These are phyloP conservation scores for Melanargia galathea DNA, from an alignment of 2,888 invertebrate genomes.

Conservation along the genomic window DNA sequence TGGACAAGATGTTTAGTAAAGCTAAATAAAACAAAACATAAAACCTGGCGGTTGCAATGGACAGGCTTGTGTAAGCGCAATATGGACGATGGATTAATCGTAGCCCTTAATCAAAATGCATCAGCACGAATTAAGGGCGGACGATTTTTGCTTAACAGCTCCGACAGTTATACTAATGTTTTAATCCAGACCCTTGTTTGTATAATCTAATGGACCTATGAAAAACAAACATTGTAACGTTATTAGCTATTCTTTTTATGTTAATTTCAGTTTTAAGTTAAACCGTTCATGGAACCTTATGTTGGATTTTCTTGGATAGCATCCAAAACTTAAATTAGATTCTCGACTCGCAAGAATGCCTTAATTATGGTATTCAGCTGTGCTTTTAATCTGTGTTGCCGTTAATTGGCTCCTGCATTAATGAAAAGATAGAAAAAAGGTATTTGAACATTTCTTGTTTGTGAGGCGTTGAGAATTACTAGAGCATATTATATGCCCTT, in stretches of 20 bases:
- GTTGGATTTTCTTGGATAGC: conserved; percentile 8
- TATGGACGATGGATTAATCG: conserved; percentile 47
- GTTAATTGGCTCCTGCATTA: not conserved
- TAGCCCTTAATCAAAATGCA: conserved; percentile 68
- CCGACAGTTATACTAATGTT: conserved; percentile 75
- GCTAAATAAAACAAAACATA: no score
- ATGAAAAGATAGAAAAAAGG: not conserved
- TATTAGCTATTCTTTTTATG: not conserved
- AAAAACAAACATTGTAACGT: conserved; percentile 24
- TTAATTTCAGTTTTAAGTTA: not conserved
- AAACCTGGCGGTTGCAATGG: conserved; percentile 6
- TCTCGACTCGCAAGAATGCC: conserved; percentile 8
- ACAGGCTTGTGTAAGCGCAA: conserved; percentile 15
- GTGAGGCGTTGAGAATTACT: not conserved
- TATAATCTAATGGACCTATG: conserved; percentile 45
- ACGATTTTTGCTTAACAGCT: conserved; percentile 63
- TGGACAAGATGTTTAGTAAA: no score
- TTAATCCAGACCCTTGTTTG: conserved; percentile 70
- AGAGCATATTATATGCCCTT: no score
- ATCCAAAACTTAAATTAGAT: conserved; percentile 14
- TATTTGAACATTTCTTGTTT: not conserved
- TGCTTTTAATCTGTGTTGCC: not conserved
- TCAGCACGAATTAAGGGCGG: conserved; percentile 64
- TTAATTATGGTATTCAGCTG: conserved; percentile 11
- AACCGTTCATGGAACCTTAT: not conserved